Percentiles rank a stretch among this genome's conserved stretches.
Conservation (phyloP, 2,888 invertebrate genomes). For the Charanyca ferruginea region DNA sequence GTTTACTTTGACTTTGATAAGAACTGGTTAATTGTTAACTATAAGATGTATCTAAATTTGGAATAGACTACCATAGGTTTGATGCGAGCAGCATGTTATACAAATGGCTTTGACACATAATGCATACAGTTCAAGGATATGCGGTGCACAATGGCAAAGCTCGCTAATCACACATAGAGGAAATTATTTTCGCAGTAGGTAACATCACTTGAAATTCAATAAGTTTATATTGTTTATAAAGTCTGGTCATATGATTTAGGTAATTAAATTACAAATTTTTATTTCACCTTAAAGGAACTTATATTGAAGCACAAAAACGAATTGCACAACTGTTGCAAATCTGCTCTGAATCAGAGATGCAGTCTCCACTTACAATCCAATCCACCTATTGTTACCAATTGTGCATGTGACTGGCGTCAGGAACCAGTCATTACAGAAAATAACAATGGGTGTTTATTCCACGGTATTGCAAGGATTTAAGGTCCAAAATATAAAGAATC, state of each 20-base stretch:
- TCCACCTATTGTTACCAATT: conserved; percentile 17
- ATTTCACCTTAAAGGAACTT: not conserved
- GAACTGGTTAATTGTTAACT: not conserved
- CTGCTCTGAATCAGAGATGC: conserved; percentile 7
- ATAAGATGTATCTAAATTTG: not conserved
- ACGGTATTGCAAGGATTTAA: conserved; percentile 10
- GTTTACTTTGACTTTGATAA: no score
- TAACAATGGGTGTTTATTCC: not conserved
- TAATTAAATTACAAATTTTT: not conserved
- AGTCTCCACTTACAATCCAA: conserved; percentile 10
- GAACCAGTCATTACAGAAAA: conserved; percentile 12
- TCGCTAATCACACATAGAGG: conserved; percentile 32
- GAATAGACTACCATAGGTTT: not conserved
- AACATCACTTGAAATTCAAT: not conserved
- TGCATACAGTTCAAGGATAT: conserved; percentile 13
- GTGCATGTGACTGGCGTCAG: conserved; percentile 14
- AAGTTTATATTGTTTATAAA: not conserved
- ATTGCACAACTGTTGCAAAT: not conserved
- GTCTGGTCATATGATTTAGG: no score
- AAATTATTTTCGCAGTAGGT: not conserved
- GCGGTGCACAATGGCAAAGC: conserved; percentile 13
- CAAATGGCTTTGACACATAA: conserved; percentile 7
- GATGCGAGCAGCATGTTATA: not conserved
- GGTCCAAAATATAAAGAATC: conserved; percentile 5
- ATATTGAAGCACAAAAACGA: not conserved